Evolutionary conservation across 2,797 vertebrate genomes (phyloP), one percentile per base, ranked within the genome.

Genomic region (Bucorvus abyssinicus): DNA sequence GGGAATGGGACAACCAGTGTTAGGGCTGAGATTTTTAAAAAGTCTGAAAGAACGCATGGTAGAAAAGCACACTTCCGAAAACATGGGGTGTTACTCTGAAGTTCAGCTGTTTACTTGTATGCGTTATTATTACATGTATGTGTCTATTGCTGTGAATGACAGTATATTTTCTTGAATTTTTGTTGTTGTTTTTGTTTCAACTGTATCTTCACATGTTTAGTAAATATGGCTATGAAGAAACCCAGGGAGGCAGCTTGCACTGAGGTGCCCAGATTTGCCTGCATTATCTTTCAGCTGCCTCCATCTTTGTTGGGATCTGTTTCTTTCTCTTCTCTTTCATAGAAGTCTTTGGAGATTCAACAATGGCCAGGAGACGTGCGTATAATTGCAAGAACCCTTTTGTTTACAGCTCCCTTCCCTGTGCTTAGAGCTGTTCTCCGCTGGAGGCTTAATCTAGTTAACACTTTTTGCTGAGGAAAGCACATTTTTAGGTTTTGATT

Each of bases 401-500:
- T 87, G 68, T 87, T 95, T 94, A 71, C 73, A 84, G 61, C 49
- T 75, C 12, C 15, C 5, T 81, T 93, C 64, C 12, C 20, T 60
- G 32, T 77, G 50, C 75, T 84, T 55, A 68, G 26, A 81, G 49
- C 17, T 61, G 26, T 67, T 95, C 87, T 76, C 87, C 85, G 79
- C 49, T 36, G 77, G 93, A 94, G n/a, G 40, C 75, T 91, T 95
- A 91, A 85, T 89, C 68, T 90, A 87, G 84, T 76, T 93, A 89
- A n/a, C 74, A 38, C 30, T 70, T 96, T 94, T 89, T 95, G 89
- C 94, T 85, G 90, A 85, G 61, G 49, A 87, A 77, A 94, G 77
- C 69, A 89, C 21, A 70, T 93, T 94, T 84, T 93, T 40, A 67
- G 27, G n/a, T 87, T 93, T 83, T 93, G 8, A 61, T 94, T 92